phyloP scores from a whole-genome alignment of 2,113 vertebrate species.

The Balaeniceps rex region DNA sequence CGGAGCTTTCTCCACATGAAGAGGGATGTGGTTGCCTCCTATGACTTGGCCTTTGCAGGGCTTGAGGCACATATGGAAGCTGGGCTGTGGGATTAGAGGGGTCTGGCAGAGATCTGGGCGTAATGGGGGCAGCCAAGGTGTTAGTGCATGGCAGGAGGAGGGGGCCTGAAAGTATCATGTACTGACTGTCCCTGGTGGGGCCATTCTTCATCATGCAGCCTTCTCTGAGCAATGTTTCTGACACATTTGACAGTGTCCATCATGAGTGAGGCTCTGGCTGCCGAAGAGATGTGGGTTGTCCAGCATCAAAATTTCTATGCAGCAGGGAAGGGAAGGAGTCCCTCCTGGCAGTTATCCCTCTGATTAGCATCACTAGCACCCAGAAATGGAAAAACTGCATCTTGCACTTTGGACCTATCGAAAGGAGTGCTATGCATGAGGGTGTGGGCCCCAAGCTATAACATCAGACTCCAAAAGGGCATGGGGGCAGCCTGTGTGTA shows the following conservation, averaged over 20 bases:
- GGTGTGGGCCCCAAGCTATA: neutral
- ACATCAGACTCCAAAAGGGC: neutral
- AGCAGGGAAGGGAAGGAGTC: neutral
- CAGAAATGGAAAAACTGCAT: neutral
- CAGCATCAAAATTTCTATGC: neutral
- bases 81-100: neutral
- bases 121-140: neutral
- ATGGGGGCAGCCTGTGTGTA: neutral
- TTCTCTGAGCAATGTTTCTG: neutral
- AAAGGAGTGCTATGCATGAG: neutral
- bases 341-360: neutral
- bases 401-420: neutral
- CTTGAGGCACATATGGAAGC: neutral
- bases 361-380: neutral
- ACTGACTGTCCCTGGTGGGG: neutral
- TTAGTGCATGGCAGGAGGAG: neutral
- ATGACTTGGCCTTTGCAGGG: neutral
- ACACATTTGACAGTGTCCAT: neutral
- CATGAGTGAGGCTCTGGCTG: neutral
- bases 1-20: neutral
- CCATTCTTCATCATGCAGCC: neutral
- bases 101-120: neutral
- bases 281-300: neutral
- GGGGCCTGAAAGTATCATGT: accelerated
- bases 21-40: neutral